phyloP scores from a whole-genome alignment of 2,113 vertebrate species.

The Silurus glanis region DNA sequence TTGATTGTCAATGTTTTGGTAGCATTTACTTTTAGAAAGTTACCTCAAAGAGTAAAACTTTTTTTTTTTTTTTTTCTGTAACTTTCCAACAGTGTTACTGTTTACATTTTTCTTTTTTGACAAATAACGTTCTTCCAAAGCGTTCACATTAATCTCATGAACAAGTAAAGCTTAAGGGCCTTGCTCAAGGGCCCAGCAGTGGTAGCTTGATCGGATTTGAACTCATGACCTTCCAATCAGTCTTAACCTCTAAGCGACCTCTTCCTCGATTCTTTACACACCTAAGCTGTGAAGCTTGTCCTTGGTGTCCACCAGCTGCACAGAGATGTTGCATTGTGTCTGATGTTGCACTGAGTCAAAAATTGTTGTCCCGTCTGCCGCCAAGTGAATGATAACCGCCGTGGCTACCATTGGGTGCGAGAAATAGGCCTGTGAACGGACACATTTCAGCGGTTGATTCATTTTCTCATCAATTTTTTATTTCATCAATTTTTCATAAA shows the following conservation, averaged over 20 bases:
- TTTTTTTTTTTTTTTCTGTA: neutral
- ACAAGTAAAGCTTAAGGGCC: too few relatives aligned
- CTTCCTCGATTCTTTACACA: conserved; percentile 59
- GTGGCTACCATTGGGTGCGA: conserved; percentile 94
- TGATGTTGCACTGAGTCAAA: conserved; percentile 73
- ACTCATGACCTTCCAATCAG: neutral
- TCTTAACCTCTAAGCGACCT: neutral
- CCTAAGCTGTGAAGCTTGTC: conserved; percentile 87
- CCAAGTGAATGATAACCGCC: conserved; percentile 91
- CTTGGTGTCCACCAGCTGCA: conserved; percentile 91
- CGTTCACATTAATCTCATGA: too few relatives aligned
- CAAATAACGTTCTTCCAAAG: too few relatives aligned
- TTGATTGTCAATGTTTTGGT: neutral
- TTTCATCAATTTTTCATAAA: too few relatives aligned
- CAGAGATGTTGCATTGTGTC: conserved; percentile 88
- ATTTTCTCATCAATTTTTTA: neutral
- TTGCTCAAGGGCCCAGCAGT: too few relatives aligned
- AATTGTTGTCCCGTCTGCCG: conserved; percentile 89
- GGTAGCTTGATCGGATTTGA: too few relatives aligned
- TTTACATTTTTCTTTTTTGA: too few relatives aligned
- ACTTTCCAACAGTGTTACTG: neutral
- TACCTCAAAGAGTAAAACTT: neutral
- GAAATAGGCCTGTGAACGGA: conserved; percentile 79
- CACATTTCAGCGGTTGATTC: neutral
- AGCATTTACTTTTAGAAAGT: neutral